phyloP scores from a whole-genome alignment of 2,888 invertebrate species.

The Noctua janthe region DNA sequence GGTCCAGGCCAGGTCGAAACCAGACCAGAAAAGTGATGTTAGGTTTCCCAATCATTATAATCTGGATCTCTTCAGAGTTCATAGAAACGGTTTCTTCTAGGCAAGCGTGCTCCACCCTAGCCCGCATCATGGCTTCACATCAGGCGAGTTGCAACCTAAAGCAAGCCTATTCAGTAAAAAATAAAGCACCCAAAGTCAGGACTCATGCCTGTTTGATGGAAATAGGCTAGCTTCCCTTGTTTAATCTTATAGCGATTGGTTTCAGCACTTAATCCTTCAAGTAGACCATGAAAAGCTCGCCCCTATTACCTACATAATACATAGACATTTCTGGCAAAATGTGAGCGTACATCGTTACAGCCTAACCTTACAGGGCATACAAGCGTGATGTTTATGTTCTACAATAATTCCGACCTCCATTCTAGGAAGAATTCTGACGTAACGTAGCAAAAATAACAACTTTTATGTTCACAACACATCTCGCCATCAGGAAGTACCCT shows the following conservation, averaged over 20 bases:
- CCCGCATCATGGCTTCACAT: too few species aligned
- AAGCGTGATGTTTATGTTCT: not conserved
- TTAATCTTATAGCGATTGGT: not conserved
- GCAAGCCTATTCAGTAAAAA: too few species aligned
- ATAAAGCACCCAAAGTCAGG: not conserved
- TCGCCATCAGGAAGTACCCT: constrained; percentile 47
- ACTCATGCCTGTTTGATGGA: not conserved
- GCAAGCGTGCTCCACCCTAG: too few species aligned
- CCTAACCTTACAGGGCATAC: not conserved
- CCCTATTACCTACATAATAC: not conserved
- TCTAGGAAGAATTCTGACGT: constrained; percentile 29
- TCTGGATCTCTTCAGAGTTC: too few species aligned
- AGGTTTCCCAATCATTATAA: too few species aligned
- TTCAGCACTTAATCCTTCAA: not conserved
- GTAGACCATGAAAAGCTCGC: not conserved
- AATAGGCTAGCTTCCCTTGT: not conserved
- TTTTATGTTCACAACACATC: constrained; percentile 13
- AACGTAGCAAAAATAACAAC: constrained; percentile 16
- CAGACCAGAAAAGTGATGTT: not conserved
- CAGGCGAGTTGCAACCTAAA: too few species aligned
- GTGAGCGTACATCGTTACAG: not conserved
- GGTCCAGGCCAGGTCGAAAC: too few species aligned
- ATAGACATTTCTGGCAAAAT: not conserved
- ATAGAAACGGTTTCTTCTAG: too few species aligned
- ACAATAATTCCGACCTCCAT: not conserved